phyloP scores from a whole-genome alignment of 2,113 vertebrate genomes.

The Octodon degus region DNA sequence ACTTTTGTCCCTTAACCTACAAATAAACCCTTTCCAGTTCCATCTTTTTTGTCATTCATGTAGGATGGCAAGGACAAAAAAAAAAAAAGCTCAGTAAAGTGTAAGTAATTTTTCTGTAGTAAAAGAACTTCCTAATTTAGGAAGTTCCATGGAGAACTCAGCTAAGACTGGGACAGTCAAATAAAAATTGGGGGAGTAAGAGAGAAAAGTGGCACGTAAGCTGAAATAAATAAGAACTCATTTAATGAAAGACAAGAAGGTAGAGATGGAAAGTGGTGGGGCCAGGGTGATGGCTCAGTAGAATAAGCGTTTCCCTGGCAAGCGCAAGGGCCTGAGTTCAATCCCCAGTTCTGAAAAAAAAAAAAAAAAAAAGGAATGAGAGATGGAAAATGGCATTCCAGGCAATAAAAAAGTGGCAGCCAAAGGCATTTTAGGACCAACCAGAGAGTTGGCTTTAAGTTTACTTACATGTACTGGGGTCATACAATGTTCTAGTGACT shows the following conservation, averaged over 20 bases:
- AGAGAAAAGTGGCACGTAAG: constrained; percentile 9
- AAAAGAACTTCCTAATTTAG: not conserved
- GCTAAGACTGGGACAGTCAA: constrained; percentile 1
- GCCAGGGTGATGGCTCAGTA: no score
- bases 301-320: no score
- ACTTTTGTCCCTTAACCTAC: constrained; percentile 29
- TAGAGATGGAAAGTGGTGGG: not conserved
- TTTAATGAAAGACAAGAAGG: not conserved
- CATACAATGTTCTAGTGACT: not conserved
- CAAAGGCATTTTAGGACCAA: not conserved
- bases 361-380: no score
- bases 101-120: not conserved
- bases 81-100: not conserved
- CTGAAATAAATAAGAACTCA: constrained; percentile 16
- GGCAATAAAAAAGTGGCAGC: not conserved
- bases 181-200: not conserved
- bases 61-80: not conserved
- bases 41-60: not conserved
- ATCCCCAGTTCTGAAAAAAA: no score
- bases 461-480: not conserved
- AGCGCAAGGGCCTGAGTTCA: no score
- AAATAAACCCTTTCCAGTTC: not conserved
- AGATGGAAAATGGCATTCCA: not conserved
- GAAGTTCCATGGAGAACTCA: not conserved
- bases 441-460: not conserved